Percentiles rank a stretch among this genome's conserved stretches.
Evolutionary conservation across 2,888 invertebrate species (phyloP).

Genomic region (Labia minor): DNA sequence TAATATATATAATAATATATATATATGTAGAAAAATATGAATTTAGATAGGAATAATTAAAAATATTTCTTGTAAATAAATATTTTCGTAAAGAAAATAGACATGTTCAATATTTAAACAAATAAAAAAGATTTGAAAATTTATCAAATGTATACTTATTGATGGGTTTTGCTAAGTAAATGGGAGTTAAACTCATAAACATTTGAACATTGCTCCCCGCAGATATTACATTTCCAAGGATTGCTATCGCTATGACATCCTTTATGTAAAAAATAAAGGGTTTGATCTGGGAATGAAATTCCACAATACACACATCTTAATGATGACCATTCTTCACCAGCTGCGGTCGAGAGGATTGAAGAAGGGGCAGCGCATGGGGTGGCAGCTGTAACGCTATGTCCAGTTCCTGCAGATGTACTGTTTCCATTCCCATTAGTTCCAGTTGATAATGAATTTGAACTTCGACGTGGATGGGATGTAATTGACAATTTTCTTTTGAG

Average conservation of each 20-base stretch:
- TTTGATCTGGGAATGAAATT: slow-evolving; percentile 90
- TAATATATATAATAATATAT: too few relatives aligned
- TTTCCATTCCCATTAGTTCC: slow-evolving; percentile 23
- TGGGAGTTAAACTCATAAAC: slow-evolving; percentile 96
- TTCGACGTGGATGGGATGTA: slow-evolving; percentile 35
- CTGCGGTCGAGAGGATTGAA: slow-evolving; percentile 22
- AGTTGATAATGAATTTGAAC: not conserved
- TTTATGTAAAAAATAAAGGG: slow-evolving; percentile 92
- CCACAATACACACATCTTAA: slow-evolving; percentile 84
- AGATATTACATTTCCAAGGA: slow-evolving; percentile 96
- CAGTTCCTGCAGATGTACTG: slow-evolving; percentile 33
- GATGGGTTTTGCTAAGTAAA: slow-evolving; percentile 86
- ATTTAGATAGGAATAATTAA: too few relatives aligned
- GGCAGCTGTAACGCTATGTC: slow-evolving; percentile 20
- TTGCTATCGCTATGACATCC: slow-evolving; percentile 95
- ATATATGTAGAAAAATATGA: too few relatives aligned
- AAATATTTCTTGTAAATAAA: too few relatives aligned
- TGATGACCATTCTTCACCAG: slow-evolving; percentile 21
- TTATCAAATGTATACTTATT: too few relatives aligned
- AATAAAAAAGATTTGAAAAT: too few relatives aligned
- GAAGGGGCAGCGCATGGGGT: slow-evolving; percentile 19
- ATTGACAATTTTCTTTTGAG: slow-evolving; percentile 58
- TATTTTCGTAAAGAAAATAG: too few relatives aligned
- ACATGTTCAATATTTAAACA: too few relatives aligned
- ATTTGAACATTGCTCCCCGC: slow-evolving; percentile 88